Evolutionary conservation across 2,888 invertebrate genomes (phyloP).

Genomic region (Drosophila gaucha): DNA sequence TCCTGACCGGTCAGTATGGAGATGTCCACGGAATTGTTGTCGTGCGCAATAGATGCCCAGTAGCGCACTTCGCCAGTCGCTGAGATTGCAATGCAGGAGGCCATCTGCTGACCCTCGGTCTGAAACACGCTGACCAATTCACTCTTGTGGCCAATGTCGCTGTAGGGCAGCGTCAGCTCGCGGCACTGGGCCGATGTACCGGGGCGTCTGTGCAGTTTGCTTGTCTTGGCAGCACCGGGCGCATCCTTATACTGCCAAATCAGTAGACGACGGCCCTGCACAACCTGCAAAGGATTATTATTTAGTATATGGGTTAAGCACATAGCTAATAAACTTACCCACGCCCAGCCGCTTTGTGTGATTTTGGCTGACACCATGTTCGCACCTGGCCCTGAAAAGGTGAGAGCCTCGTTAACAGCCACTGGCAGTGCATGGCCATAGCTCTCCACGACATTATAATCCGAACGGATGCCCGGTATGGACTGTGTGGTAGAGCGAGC

Average conservation of each 20-base stretch:
- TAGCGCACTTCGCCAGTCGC: constrained; percentile 96
- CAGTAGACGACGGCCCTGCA: constrained; percentile 92
- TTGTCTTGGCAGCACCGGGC: constrained; percentile 18
- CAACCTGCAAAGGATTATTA: constrained; percentile 86
- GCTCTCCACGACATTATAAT: constrained; percentile 90
- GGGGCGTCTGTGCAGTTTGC: constrained; percentile 74
- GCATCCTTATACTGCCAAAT: constrained; percentile 91
- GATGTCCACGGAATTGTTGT: constrained; percentile 93
- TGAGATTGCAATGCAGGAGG: constrained; percentile 95
- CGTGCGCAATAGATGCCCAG: constrained; percentile 96
- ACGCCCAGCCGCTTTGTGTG: constrained; percentile 86
- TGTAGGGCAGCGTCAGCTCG: constrained; percentile 94
- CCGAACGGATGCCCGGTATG: constrained; percentile 91
- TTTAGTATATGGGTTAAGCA: not conserved
- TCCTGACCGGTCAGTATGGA: constrained; percentile 95
- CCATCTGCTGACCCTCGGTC: constrained; percentile 87
- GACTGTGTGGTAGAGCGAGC: constrained; percentile 88
- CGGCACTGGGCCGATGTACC: constrained; percentile 88
- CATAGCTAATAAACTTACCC: constrained; percentile 85
- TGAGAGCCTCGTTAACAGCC: constrained; percentile 94
- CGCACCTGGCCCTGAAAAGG: constrained; percentile 88
- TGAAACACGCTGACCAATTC: constrained; percentile 91
- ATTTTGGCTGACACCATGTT: constrained; percentile 85
- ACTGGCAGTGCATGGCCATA: constrained; percentile 94
- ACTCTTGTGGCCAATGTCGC: constrained; percentile 95